Base-by-base conservation (phyloP, 2,797 vertebrate species). In the Bufotes viridis region DNA sequence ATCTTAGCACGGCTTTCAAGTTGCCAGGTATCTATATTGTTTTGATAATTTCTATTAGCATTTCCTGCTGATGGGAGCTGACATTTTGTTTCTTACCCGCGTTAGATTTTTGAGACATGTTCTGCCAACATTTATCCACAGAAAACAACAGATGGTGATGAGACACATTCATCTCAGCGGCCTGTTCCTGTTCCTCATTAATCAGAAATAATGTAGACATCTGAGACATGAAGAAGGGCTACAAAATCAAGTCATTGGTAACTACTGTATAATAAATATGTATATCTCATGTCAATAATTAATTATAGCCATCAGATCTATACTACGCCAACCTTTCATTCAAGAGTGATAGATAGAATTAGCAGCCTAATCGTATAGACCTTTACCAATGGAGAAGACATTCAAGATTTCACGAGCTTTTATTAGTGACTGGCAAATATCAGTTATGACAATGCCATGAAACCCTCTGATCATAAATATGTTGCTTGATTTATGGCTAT, bases 1-100 rank as follows among this genome's bases (percentile, higher is more conserved):
- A 79, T 20, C 78, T 29, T 61, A 81, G 65, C 67, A 85, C 7
- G 61, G 11, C 0, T 0, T 14, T 0, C 49, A 0, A 0, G 11
- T n/a, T 87, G 87, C 90, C 90, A 90, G 88, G 53, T 82, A 70
- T 82, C 53, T 88, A 88, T 60, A 85, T 82, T 85, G 72, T 78
- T 86, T 89, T 78, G 29, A 82, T 89, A 17, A 82, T 78, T 85
- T 92, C 87, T 85, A 53, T 57, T 69, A 58, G 81, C 7, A 17
- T 76, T 34, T 57, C 53, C 78, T 88, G 67, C 87, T 22, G n/a
- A 84, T 60, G 22, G 15, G 34, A 72, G 61, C 72, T 26, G 69
- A 83, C 69, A 51, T 58, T 51, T 75, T 57, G 74, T 83, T 69
- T 29, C 67, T 75, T 72, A 7, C 17, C 63, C 51, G 78, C 42